phyloP scores from a whole-genome alignment of 2,113 vertebrate genomes.

The Crotalus tigris region DNA sequence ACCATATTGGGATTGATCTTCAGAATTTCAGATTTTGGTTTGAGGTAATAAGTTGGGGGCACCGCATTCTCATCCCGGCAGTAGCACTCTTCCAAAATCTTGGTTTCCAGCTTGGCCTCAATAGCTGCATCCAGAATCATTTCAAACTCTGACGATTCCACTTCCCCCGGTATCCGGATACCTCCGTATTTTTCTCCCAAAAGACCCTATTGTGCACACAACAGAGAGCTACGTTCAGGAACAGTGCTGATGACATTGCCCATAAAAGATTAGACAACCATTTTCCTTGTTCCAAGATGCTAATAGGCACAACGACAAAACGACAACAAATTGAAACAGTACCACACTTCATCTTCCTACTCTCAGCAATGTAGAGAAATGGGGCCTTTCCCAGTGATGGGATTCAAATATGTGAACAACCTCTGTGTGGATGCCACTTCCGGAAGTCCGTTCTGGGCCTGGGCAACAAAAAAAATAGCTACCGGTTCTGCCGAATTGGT shows the following conservation, averaged over 20 bases:
- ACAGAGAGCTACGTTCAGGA: slow-evolving; percentile 50
- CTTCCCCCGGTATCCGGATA: slow-evolving; percentile 93
- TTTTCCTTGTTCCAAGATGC: no score
- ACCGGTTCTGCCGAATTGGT: no score
- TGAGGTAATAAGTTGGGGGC: slow-evolving; percentile 97
- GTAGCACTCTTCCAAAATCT: slow-evolving; percentile 95
- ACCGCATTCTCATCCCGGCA: slow-evolving; percentile 97
- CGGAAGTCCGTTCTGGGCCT: no score
- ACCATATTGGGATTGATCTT: slow-evolving; percentile 87
- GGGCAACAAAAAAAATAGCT: no score
- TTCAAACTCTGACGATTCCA: slow-evolving; percentile 95
- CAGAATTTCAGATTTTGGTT: slow-evolving; percentile 88
- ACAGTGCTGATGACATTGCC: background rate
- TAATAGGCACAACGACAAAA: background rate
- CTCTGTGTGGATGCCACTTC: no score
- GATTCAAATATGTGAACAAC: no score
- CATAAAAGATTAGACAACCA: background rate
- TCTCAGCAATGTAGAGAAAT: background rate
- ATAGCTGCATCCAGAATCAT: slow-evolving; percentile 96
- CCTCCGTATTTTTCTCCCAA: slow-evolving; percentile 97
- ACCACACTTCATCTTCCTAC: background rate
- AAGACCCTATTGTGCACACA: slow-evolving; percentile 80
- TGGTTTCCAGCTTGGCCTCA: slow-evolving; percentile 91
- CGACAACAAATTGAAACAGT: background rate
- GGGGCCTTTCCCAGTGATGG: no score